A percentile compares a stretch with the other conserved stretches of the same genome.
phyloP scores from a whole-genome alignment of 2,888 invertebrate species.

The Tridacna gigas region DNA sequence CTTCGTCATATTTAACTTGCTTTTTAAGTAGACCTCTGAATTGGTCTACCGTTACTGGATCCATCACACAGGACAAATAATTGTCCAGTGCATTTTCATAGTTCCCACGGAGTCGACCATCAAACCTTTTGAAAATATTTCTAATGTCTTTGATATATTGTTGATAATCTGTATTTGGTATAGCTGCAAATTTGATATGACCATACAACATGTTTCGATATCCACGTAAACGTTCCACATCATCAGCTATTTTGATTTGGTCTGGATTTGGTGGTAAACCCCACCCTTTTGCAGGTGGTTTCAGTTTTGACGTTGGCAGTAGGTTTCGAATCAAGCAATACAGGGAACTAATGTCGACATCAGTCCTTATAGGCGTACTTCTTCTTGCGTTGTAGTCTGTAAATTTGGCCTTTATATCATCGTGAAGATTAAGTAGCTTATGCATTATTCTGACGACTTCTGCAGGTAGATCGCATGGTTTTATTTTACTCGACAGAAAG shows the following conservation, averaged over 20 bases:
- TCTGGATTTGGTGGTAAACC: background rate
- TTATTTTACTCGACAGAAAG: conserved; percentile 1
- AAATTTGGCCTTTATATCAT: background rate
- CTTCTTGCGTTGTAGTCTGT: background rate
- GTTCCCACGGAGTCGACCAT: conserved; percentile 4
- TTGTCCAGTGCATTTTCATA: background rate
- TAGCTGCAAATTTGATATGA: background rate
- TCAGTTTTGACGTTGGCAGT: background rate
- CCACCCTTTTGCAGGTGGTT: conserved; percentile 19
- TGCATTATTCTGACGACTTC: background rate
- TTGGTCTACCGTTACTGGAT: background rate
- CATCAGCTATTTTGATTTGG: conserved; percentile 7
- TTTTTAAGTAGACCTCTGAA: background rate
- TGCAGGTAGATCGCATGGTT: background rate
- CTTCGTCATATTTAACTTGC: conserved; percentile 9
- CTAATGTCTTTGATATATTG: background rate
- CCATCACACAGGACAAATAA: conserved; percentile 1
- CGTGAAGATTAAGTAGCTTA: conserved; percentile 8
- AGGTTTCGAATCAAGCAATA: conserved; percentile 9
- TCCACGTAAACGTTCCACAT: conserved; percentile 4
- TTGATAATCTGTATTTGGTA: background rate
- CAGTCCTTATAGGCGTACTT: background rate
- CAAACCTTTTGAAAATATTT: conserved; percentile 7
- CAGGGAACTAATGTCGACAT: conserved; percentile 3
- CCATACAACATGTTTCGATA: conserved; percentile 14